Conservation (phyloP, 2,888 invertebrate genomes). For the Barypeithes pellucidus region DNA sequence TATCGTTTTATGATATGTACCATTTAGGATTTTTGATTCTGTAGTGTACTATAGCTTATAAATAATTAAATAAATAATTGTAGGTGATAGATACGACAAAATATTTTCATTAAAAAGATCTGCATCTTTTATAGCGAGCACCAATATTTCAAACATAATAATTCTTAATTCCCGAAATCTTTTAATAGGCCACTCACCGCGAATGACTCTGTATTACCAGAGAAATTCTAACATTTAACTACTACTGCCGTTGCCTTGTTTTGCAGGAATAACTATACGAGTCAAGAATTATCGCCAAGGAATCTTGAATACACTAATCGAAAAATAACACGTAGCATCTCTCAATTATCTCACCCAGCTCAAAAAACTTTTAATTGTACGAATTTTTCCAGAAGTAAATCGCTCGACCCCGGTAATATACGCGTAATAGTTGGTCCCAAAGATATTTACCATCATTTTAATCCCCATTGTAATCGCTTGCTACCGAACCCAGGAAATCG, state of each 20-base stretch:
- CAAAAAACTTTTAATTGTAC: background rate
- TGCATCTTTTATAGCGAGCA: too few species aligned
- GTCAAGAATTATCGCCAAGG: background rate
- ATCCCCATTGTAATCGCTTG: constrained; percentile 38
- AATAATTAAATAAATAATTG: too few species aligned
- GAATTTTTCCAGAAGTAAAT: constrained; percentile 20
- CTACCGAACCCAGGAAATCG: constrained; percentile 38
- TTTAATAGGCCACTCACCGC: too few species aligned
- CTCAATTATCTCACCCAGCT: background rate
- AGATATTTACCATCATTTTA: constrained; percentile 46
- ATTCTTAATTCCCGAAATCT: too few species aligned
- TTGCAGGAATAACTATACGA: constrained; percentile 33
- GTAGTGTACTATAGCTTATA: too few species aligned
- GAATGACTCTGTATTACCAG: too few species aligned
- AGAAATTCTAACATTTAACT: too few species aligned
- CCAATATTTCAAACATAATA: too few species aligned
- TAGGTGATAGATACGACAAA: too few species aligned
- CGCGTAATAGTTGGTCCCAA: constrained; percentile 43
- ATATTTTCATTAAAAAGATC: too few species aligned
- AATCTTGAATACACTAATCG: background rate
- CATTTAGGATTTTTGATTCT: too few species aligned
- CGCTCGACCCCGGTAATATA: constrained; percentile 31
- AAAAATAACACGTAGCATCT: constrained; percentile 7
- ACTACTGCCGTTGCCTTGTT: background rate
- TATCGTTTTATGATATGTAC: too few species aligned